Evolutionary conservation across 2,888 invertebrate genomes (phyloP).

Genomic region (Poecilus cupreus): DNA sequence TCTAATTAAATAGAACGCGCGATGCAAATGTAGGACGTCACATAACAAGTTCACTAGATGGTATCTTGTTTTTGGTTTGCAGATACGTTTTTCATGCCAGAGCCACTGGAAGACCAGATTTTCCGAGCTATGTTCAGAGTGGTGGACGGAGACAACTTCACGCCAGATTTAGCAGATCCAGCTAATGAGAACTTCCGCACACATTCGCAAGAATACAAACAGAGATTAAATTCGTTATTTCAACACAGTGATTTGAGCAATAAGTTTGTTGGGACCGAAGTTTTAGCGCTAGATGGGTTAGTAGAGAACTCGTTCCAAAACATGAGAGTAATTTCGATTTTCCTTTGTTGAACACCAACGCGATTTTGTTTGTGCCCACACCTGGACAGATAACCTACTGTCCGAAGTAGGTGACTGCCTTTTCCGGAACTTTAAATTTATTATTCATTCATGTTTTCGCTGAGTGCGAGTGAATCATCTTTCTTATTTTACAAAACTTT

Average conservation of each 20-base stretch:
- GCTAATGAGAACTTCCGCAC: slow-evolving; percentile 82
- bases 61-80: slow-evolving; percentile 65
- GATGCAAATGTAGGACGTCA: slow-evolving; percentile 20
- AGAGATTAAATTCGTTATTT: slow-evolving; percentile 84
- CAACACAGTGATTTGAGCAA: slow-evolving; percentile 83
- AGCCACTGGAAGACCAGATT: slow-evolving; percentile 85
- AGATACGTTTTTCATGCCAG: slow-evolving; percentile 85
- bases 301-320: slow-evolving; percentile 62
- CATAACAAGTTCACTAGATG: slow-evolving; percentile 3
- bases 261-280: slow-evolving; percentile 86
- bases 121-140: slow-evolving; percentile 89
- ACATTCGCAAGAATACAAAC: slow-evolving; percentile 83
- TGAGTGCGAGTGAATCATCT: neutral
- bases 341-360: neutral
- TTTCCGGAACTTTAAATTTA: neutral
- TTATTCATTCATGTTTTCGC: neutral
- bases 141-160: slow-evolving; percentile 81
- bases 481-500: neutral
- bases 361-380: neutral
- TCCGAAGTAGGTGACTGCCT: slow-evolving; percentile 24
- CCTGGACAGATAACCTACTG: neutral
- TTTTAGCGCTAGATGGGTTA: slow-evolving; percentile 90
- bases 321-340: neutral
- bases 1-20: slow-evolving; percentile 27
- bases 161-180: slow-evolving; percentile 80